Percentiles rank a stretch among this genome's conserved stretches.
These are phyloP conservation scores for Ivindomyrus marchei DNA, from an alignment of 2,113 vertebrate genomes.

Conservation along the genomic window DNA sequence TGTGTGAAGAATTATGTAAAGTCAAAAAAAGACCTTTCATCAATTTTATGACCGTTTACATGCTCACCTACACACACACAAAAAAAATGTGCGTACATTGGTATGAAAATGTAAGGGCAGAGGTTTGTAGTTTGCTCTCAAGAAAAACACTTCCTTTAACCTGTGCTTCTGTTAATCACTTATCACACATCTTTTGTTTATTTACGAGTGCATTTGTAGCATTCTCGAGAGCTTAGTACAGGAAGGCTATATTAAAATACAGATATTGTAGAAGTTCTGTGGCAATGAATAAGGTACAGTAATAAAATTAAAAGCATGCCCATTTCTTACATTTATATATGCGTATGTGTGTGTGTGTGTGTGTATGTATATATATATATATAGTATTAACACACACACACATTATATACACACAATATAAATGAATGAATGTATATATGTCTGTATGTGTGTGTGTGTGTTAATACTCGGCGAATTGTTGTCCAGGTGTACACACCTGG, in stretches of 20 bases:
- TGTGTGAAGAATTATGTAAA: neutral
- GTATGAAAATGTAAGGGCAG: slow-evolving; percentile 22
- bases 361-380: neutral
- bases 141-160: slow-evolving; percentile 46
- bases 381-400: too few species aligned
- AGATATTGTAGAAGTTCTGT: neutral
- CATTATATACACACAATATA: neutral
- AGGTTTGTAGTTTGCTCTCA: slow-evolving; percentile 20
- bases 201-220: slow-evolving; percentile 57
- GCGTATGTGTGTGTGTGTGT: neutral
- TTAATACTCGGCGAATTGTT: neutral
- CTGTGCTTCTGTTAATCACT: slow-evolving; percentile 47
- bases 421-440: slow-evolving; percentile 20
- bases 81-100: slow-evolving; percentile 33
- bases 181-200: slow-evolving; percentile 38
- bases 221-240: slow-evolving; percentile 62
- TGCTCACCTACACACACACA: neutral
- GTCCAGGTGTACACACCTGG: slow-evolving; percentile 46
- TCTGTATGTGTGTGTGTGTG: neutral
- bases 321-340: slow-evolving; percentile 43
- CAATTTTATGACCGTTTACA: neutral
- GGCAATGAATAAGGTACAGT: slow-evolving; percentile 39
- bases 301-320: slow-evolving; percentile 62
- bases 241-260: slow-evolving; percentile 28
- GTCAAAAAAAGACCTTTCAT: neutral